Evolutionary conservation across 2,113 vertebrate genomes (phyloP).

Genomic region (Antechinus stuartii): DNA sequence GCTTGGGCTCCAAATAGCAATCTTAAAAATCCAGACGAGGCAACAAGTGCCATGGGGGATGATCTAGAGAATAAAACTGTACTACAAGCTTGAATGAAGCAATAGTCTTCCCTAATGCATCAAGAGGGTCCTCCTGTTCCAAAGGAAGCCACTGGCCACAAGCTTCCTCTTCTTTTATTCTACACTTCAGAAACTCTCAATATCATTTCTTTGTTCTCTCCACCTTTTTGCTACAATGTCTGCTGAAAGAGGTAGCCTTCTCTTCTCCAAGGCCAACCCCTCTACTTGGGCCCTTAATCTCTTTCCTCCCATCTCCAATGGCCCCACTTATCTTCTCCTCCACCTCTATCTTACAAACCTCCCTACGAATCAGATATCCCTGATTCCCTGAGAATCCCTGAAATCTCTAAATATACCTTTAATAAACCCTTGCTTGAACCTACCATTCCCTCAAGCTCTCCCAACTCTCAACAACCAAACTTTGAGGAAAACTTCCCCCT

Average conservation of each 20-base stretch:
- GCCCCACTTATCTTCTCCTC: neutral
- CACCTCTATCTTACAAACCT: neutral
- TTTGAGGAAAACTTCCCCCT: neutral
- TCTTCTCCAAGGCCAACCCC: neutral
- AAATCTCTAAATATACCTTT: neutral
- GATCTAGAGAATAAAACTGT: neutral
- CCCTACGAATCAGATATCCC: neutral
- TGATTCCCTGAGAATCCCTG: too few species aligned
- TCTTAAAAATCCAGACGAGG: neutral
- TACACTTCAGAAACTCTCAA: neutral
- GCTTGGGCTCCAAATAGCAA: neutral
- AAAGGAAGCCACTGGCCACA: neutral
- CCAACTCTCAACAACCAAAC: neutral
- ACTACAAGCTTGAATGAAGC: neutral
- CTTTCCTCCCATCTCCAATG: neutral
- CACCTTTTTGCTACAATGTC: neutral
- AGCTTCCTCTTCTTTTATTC: constrained; percentile 1
- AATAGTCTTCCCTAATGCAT: neutral
- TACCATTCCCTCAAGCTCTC: neutral
- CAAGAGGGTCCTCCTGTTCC: neutral
- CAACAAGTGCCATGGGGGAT: neutral
- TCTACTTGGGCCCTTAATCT: neutral
- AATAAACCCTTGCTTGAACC: neutral
- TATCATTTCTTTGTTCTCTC: neutral
- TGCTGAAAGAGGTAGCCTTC: neutral